These are phyloP conservation scores for Maccullochella peelii DNA, from an alignment of 2,113 vertebrate genomes.

Conservation along the genomic window DNA sequence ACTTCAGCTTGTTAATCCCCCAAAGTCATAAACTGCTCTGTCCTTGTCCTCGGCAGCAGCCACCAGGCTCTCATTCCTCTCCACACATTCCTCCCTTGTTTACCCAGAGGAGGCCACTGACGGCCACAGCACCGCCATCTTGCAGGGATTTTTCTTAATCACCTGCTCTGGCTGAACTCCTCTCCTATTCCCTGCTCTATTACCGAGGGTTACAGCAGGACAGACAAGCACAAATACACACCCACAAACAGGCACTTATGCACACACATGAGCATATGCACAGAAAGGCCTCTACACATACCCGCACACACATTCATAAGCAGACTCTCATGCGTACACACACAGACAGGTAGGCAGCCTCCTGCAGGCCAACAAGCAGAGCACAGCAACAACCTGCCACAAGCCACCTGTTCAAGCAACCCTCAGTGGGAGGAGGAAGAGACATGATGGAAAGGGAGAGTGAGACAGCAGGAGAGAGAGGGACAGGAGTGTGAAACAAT, in stretches of 20 bases:
- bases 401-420: slow-evolving; percentile 76
- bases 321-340: slow-evolving; percentile 13
- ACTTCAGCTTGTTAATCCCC: slow-evolving; percentile 77
- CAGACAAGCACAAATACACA: slow-evolving; percentile 48
- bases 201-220: slow-evolving; percentile 69
- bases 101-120: slow-evolving; percentile 87
- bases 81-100: slow-evolving; percentile 67
- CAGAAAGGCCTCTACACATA: not conserved
- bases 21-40: slow-evolving; percentile 75
- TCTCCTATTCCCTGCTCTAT: slow-evolving; percentile 76
- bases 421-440: slow-evolving; percentile 51
- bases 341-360: slow-evolving; percentile 58
- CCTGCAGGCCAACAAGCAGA: slow-evolving; percentile 76
- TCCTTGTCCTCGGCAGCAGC: slow-evolving; percentile 76
- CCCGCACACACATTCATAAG: slow-evolving; percentile 3
- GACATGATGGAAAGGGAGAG: slow-evolving; percentile 57
- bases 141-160: slow-evolving; percentile 81
- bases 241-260: slow-evolving; percentile 6
- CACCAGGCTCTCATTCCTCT: slow-evolving; percentile 70
- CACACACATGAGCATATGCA: slow-evolving; percentile 44
- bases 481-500: slow-evolving; percentile 53
- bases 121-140: slow-evolving; percentile 84
- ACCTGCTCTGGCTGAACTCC: slow-evolving; percentile 74
- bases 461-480: slow-evolving; percentile 31
- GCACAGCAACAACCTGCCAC: slow-evolving; percentile 75